Percentiles rank a stretch among this genome's conserved stretches.
Evolutionary conservation across 2,797 vertebrate genomes (phyloP).

Genomic region (Selene dorsalis): DNA sequence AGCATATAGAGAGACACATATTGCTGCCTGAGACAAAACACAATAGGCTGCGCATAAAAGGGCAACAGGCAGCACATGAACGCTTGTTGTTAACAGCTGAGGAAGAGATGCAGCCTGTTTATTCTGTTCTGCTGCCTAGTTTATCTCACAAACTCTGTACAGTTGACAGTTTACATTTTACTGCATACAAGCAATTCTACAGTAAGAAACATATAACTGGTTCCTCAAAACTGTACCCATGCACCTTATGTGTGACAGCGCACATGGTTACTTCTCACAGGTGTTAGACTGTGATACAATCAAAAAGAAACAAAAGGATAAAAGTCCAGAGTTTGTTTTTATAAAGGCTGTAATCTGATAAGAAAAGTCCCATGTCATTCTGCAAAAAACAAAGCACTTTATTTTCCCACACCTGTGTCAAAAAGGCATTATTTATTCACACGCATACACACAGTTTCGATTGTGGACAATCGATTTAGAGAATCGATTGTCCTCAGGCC

Average conservation of each 20-base stretch:
- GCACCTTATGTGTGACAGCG: not conserved
- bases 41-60: not conserved
- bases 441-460: slow-evolving; percentile 23
- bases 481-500: slow-evolving; percentile 63
- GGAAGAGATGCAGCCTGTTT: not conserved
- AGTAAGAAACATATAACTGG: not conserved
- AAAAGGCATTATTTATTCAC: slow-evolving; percentile 15
- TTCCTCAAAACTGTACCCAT: not conserved
- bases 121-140: not conserved
- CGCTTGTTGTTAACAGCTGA: not conserved
- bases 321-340: not conserved
- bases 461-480: too few relatives aligned
- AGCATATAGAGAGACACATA: not conserved
- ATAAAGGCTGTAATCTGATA: slow-evolving; percentile 23
- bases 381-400: slow-evolving; percentile 18
- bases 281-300: not conserved
- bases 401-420: slow-evolving; percentile 31
- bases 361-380: slow-evolving; percentile 28
- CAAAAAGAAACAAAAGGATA: not conserved
- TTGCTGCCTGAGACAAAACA: not conserved
- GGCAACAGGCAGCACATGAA: not conserved
- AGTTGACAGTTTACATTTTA: not conserved
- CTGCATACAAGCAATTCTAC: too few relatives aligned
- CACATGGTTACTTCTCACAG: too few relatives aligned
- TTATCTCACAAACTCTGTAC: not conserved